Evolutionary conservation across 2,797 vertebrate species (phyloP).

Genomic region (Sphaeramia orbicularis): DNA sequence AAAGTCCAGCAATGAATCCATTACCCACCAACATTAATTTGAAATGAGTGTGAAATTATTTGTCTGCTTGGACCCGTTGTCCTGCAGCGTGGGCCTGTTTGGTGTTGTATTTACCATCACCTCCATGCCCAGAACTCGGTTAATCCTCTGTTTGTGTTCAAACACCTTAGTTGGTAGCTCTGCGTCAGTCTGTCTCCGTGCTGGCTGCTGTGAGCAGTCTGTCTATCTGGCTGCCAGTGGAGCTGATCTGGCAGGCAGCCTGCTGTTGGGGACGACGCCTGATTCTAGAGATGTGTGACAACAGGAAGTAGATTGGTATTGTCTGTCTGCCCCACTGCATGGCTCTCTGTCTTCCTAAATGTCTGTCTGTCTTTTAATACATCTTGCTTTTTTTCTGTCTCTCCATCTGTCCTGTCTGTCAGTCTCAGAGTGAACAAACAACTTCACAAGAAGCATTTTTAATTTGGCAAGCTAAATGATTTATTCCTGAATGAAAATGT

Average conservation of each 20-base stretch:
- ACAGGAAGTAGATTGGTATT: conserved; percentile 40
- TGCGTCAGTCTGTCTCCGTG: conserved; percentile 62
- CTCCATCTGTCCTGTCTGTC: conserved; percentile 23
- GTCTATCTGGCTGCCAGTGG: conserved; percentile 58
- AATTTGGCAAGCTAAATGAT: conserved; percentile 18
- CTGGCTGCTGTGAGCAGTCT: conserved; percentile 68
- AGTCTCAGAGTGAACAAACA: conserved; percentile 23
- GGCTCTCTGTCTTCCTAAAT: conserved; percentile 23
- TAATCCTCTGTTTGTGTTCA: conserved; percentile 82
- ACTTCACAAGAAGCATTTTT: conserved; percentile 35
- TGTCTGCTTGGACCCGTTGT: conserved; percentile 59
- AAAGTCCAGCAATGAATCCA: conserved; percentile 51
- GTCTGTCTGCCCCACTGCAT: conserved; percentile 40
- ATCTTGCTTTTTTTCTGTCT: conserved; percentile 15
- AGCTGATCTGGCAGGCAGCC: conserved; percentile 68
- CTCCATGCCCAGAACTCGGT: conserved; percentile 66
- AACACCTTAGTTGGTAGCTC: conserved; percentile 73
- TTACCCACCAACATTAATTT: conserved; percentile 67
- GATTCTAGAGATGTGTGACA: conserved; percentile 58
- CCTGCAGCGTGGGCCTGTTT: conserved; percentile 58
- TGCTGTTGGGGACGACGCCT: conserved; percentile 56
- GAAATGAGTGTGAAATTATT: conserved; percentile 76
- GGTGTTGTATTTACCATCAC: conserved; percentile 73
- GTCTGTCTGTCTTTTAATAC: conserved; percentile 23
- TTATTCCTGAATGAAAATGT: conserved; percentile 24